Conservation (phyloP, 1,140 invertebrate genomes). For the Chrysoperla carnea region DNA sequence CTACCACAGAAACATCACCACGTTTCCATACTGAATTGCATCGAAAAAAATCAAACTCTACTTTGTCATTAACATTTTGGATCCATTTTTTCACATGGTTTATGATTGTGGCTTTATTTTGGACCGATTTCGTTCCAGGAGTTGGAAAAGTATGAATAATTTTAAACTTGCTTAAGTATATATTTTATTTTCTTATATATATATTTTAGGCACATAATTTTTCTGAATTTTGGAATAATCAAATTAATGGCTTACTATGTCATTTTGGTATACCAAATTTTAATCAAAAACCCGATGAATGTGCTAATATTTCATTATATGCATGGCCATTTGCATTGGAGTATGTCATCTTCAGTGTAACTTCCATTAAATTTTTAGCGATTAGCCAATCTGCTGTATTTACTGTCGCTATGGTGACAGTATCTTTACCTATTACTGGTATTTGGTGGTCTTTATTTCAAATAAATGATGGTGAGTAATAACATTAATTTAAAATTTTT, state of each 20-base stretch:
- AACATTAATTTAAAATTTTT: too few species aligned
- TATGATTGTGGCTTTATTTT: slow-evolving; percentile 23
- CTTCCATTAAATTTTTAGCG: slow-evolving; percentile 30
- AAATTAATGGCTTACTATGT: slow-evolving; percentile 14
- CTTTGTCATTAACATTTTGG: slow-evolving; percentile 23
- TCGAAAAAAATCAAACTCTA: slow-evolving; percentile 9
- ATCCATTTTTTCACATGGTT: slow-evolving; percentile 26
- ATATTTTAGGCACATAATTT: slow-evolving; percentile 1
- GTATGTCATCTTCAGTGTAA: slow-evolving; percentile 26
- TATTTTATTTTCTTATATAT: background rate
- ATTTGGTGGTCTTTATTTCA: slow-evolving; percentile 42
- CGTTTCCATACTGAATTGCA: slow-evolving; percentile 19
- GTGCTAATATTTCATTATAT: slow-evolving; percentile 24
- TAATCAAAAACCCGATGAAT: slow-evolving; percentile 9
- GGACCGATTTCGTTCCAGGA: slow-evolving; percentile 26
- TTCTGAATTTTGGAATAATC: slow-evolving; percentile 16
- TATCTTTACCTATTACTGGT: slow-evolving; percentile 31
- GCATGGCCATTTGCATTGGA: slow-evolving; percentile 29
- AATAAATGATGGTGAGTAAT: slow-evolving; percentile 12
- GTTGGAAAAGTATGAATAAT: slow-evolving; percentile 25
- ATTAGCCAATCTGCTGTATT: slow-evolving; percentile 36
- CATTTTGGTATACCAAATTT: slow-evolving; percentile 12
- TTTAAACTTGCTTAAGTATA: slow-evolving; percentile 1
- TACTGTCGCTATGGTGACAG: slow-evolving; percentile 29
- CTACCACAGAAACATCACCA: slow-evolving; percentile 5